Base-by-base conservation (phyloP, 35 echinoderm and acorn worm species). In the Apostichopus japonicus region DNA sequence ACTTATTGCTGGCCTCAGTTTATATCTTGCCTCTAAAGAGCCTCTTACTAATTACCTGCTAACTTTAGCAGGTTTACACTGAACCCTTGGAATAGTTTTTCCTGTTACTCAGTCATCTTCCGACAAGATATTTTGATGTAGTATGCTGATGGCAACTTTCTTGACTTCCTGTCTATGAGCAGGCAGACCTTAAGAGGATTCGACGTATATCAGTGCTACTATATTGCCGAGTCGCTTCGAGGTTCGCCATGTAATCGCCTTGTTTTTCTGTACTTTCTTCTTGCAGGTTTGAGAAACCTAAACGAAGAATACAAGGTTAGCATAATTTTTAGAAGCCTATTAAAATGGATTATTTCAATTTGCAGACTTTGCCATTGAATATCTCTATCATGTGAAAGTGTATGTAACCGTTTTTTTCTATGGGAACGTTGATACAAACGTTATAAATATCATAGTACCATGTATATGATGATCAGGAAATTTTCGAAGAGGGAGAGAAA, bases 231-330 rank as follows among this genome's bases (percentile, higher is more conserved):
- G 57, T 61, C 7, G 57, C 57, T 61, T 61, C 8, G 57, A 13
- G 57, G 4, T 10, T 13, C 1, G 57, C 13, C 8, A 61, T 61
- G 13, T 10, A 10, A 11, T 13, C 13, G 1, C 57, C 21, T 75
- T 51, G 62, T 92, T 15, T 87, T 86, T 92, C 3, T 87, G 67
- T 87, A 84, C 82, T 94, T 53, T 59, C 65, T 87, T 56, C 56
- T 57, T 72, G 54, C 90, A 98, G 96, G 79, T 98, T 98, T 95
- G 96, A 92, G 17, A 94, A 95, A 63, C 94, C 96, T 25, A 98
- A 98, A 82, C 88, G 80, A 65, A 95, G 80, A 77, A 98, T 98
- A 77, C 93, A 95, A 92, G 96, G 96, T 98, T 81, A 86, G 90
- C 52, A 65, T 62, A 0, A 19, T 59, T 88, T 44, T 44, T 44